Evolutionary conservation across 2,113 vertebrate genomes (phyloP), one percentile per base, ranked within the genome.

Genomic region (Corythoichthys intestinalis): DNA sequence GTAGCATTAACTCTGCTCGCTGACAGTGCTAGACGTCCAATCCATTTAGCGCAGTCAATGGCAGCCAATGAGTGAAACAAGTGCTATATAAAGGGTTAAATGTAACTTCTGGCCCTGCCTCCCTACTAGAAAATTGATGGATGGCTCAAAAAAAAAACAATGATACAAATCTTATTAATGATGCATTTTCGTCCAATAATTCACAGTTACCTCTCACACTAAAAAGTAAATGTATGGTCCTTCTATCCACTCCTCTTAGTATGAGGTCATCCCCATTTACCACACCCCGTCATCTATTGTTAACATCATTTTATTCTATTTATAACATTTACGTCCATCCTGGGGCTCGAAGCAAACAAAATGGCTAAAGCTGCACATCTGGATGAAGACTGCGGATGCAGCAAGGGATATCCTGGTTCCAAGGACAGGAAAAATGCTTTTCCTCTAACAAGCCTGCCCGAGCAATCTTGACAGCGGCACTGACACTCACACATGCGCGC

Each of bases 371-470:
- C 57, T 67, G 71, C 73, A 77, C 75, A 72, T 37, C n/a, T 58
- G 76, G 78, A 82, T 79, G 20, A 62, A 71, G 67, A 81, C 78
- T 68, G 44, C 76, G 74, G 86, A 79, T 75, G 78, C 58, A 79
- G 77, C 74, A 80, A 77, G 78, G 90, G 91, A 92, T 87, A 89
- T 93, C 91, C 92, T 66, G 78, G 65, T 83, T 88, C 87, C 89
- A 91, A 90, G 86, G 89, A 90, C 91, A 87, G 91, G 89, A 93
- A 91, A 76, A 20, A 63, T 35, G 77, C 74, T 89, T 85, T 92
- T 91, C 89, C 89, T 90, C 71, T 75, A 78, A 74, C 78, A 75
- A 38, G 81, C 81, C 78, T 73, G 64, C 69, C 47, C 34, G 15
- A n/a, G 35, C 49, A n/a, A 79, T 70, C 66, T 61, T 60, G 57